A percentile compares a stretch with the other conserved stretches of the same genome.
phyloP scores from a whole-genome alignment of 64 coral and sea anemone species.

The Stichodactyla mertensii region DNA sequence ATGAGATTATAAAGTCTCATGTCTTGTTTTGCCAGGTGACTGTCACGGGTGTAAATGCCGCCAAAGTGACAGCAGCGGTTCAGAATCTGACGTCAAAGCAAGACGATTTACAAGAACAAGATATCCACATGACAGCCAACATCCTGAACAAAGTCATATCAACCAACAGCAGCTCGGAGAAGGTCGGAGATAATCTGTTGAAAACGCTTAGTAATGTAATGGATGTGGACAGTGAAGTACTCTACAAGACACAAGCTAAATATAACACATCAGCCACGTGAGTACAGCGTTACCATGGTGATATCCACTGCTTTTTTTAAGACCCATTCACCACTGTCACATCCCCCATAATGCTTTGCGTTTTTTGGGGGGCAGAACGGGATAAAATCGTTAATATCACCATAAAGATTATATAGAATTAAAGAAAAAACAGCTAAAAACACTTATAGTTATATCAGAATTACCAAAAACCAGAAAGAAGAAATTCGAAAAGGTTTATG shows the following conservation, averaged over 20 bases:
- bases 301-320: too few relatives aligned
- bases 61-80: constrained; percentile 66
- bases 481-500: too few relatives aligned
- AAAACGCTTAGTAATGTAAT: constrained; percentile 80
- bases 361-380: too few relatives aligned
- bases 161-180: constrained; percentile 60
- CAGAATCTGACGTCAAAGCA: constrained; percentile 74
- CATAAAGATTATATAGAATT: too few relatives aligned
- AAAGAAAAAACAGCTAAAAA: too few relatives aligned
- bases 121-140: constrained; percentile 70
- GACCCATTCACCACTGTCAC: neutral
- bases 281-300: neutral
- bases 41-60: constrained; percentile 65
- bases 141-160: constrained; percentile 83
- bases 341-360: neutral
- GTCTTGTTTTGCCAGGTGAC: constrained; percentile 49
- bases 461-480: too few relatives aligned
- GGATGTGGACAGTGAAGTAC: constrained; percentile 49
- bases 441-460: too few relatives aligned
- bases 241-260: constrained; percentile 57
- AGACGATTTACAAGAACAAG: constrained; percentile 44
- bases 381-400: too few relatives aligned
- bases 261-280: constrained; percentile 80
- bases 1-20: neutral
- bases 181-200: constrained; percentile 62